phyloP scores from a whole-genome alignment of 2,888 invertebrate genomes.

The Diaprepes abbreviatus region DNA sequence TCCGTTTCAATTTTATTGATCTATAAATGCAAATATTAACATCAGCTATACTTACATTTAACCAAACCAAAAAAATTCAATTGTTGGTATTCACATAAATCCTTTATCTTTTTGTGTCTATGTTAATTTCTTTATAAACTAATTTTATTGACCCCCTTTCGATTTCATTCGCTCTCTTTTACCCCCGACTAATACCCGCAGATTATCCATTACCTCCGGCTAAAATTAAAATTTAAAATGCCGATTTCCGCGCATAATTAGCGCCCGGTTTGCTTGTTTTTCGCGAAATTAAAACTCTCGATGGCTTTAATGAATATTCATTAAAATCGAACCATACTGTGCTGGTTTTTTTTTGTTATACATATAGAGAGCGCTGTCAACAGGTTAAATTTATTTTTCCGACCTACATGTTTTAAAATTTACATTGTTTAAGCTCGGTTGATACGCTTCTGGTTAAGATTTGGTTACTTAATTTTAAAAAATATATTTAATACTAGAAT shows the following conservation, averaged over 20 bases:
- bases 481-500: no score
- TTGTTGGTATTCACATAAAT: no score
- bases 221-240: constrained; percentile 46
- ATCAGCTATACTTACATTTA: no score
- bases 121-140: no score
- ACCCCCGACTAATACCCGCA: constrained; percentile 19
- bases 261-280: constrained; percentile 42
- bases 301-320: constrained; percentile 43
- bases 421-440: not conserved
- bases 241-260: constrained; percentile 47
- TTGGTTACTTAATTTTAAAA: no score
- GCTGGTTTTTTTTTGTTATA: constrained; percentile 22
- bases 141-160: no score
- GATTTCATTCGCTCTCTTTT: constrained; percentile 12
- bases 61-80: no score
- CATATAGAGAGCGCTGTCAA: constrained; percentile 22
- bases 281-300: constrained; percentile 46
- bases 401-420: constrained; percentile 12
- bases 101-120: no score
- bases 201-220: constrained; percentile 36
- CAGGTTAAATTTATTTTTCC: constrained; percentile 35
- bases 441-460: not conserved
- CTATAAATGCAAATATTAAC: no score
- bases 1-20: no score
- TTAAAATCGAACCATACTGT: constrained; percentile 42